These are phyloP conservation scores for Aythya baeri DNA, from an alignment of 2,113 vertebrate species.

Conservation along the genomic window DNA sequence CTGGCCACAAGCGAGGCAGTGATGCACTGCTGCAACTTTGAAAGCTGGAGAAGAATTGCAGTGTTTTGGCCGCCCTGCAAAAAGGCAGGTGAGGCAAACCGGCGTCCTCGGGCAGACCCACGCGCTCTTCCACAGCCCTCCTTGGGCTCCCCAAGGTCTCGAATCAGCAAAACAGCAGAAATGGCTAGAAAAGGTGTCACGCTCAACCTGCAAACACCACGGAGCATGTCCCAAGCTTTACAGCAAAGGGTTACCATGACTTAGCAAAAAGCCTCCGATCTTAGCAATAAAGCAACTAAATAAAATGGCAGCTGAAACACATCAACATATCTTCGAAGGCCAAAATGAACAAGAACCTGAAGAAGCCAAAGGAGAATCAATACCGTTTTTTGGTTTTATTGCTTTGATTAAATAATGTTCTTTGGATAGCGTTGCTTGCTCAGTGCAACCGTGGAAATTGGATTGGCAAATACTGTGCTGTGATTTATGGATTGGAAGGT, in stretches of 20 bases:
- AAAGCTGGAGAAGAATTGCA: not conserved
- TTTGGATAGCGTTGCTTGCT: not conserved
- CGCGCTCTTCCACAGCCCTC: not conserved
- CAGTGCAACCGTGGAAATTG: not conserved
- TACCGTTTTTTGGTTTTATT: conserved; percentile 23
- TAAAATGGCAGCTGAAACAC: not conserved
- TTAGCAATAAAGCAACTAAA: not conserved
- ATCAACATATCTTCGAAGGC: not conserved
- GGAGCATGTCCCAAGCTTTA: not conserved
- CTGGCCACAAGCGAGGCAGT: not conserved
- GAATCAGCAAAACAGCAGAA: conserved; percentile 47
- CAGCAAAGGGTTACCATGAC: not conserved
- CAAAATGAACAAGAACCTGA: conserved; percentile 6
- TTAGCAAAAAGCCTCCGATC: not conserved
- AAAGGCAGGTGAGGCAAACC: not conserved
- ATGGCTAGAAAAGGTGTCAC: conserved; percentile 14
- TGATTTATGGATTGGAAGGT: conserved; percentile 49
- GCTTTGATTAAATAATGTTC: conserved; percentile 36
- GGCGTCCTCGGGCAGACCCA: not conserved
- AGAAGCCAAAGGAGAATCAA: conserved; percentile 2
- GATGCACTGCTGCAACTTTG: not conserved
- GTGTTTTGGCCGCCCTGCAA: not conserved
- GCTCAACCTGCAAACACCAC: not conserved
- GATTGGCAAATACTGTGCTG: conserved; percentile 5
- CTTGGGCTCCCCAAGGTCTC: not conserved